phyloP scores from a whole-genome alignment of 2,113 vertebrate genomes.

The Pseudonaja textilis region DNA sequence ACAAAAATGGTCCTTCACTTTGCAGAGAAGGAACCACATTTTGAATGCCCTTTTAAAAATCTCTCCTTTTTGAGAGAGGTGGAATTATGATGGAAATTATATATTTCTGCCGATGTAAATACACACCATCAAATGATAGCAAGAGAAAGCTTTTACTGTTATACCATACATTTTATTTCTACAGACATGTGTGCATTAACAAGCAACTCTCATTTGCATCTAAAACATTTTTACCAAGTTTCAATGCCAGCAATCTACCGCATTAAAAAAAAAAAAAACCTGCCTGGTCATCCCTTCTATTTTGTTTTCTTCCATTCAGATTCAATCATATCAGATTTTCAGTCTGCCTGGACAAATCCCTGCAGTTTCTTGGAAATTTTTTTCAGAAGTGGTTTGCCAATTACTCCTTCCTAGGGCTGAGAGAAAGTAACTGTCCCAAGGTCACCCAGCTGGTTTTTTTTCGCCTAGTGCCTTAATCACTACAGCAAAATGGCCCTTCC shows the following conservation, averaged over 20 bases:
- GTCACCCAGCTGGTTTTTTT: neutral
- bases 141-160: neutral
- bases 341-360: neutral
- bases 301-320: neutral
- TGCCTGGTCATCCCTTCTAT: neutral
- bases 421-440: neutral
- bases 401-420: neutral
- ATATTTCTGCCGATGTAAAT: neutral
- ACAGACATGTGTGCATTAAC: neutral
- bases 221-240: neutral
- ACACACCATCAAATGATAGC: neutral
- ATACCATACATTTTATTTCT: neutral
- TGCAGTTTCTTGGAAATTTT: neutral
- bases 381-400: neutral
- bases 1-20: neutral
- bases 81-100: neutral
- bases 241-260: neutral
- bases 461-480: neutral
- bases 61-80: neutral
- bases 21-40: neutral
- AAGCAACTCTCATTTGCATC: neutral
- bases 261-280: neutral
- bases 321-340: neutral
- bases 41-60: neutral
- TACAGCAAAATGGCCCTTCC: neutral